Conservation (phyloP, 2,888 invertebrate species). For the Orthosia incerta region DNA sequence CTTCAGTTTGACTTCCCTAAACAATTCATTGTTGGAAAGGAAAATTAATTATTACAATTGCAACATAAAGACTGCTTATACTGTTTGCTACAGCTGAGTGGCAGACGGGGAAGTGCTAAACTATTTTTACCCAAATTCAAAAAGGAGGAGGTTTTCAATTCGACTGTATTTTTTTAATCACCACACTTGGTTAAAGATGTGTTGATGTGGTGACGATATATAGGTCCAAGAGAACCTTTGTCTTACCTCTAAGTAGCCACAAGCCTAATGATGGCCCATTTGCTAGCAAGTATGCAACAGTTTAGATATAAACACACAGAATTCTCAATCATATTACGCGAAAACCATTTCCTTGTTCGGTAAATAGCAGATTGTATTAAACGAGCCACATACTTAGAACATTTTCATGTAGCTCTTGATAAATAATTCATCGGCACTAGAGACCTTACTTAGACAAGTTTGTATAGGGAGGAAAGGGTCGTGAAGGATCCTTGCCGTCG, state of each 20-base stretch:
- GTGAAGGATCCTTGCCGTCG: constrained; percentile 29
- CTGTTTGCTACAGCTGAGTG: not conserved
- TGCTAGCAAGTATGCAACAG: not conserved
- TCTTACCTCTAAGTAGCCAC: no score
- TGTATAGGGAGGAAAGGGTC: constrained; percentile 40
- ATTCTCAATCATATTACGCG: not conserved
- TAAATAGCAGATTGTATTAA: constrained; percentile 16
- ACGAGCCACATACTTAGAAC: constrained; percentile 33
- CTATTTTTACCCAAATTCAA: no score
- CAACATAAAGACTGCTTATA: not conserved
- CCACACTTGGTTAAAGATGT: no score
- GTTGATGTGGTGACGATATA: no score
- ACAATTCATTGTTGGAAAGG: not conserved
- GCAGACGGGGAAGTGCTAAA: not conserved
- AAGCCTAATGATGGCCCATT: no score
- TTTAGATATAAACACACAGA: not conserved
- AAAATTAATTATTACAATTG: not conserved
- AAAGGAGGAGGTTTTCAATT: no score
- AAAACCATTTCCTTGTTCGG: not conserved
- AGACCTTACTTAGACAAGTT: constrained; percentile 51
- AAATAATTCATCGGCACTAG: constrained; percentile 57
- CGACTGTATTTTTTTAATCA: no score
- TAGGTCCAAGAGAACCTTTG: no score
- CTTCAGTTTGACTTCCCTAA: not conserved
- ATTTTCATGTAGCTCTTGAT: constrained; percentile 34